Evolutionary conservation across 2,113 vertebrate species (phyloP).

Genomic region (Cebidichthys violaceus): DNA sequence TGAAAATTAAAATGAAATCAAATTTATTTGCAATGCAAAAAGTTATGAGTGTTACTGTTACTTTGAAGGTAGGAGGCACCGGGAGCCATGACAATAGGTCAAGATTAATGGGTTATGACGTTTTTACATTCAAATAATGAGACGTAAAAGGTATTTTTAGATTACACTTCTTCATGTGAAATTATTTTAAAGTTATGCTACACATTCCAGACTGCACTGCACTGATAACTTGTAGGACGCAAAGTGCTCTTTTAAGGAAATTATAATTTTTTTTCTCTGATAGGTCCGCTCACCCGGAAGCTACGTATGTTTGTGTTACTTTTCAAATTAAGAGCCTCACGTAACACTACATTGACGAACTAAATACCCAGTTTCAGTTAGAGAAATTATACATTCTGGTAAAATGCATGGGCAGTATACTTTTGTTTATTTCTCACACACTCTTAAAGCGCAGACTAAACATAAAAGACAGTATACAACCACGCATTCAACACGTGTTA

Average conservation of each 20-base stretch:
- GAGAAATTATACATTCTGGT: neutral
- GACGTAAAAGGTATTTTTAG: neutral
- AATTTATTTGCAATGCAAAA: neutral
- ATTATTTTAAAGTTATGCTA: neutral
- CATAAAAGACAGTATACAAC: neutral
- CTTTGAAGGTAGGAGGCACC: neutral
- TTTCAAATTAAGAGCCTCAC: conserved; percentile 42
- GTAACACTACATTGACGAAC: too few relatives aligned
- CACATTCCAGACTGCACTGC: neutral
- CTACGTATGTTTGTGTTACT: neutral
- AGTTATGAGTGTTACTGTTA: too few relatives aligned
- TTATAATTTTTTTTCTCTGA: neutral
- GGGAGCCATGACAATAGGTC: neutral
- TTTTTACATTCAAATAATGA: neutral
- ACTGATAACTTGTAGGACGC: neutral
- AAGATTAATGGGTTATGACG: neutral
- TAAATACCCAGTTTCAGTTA: neutral
- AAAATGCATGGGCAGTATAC: neutral
- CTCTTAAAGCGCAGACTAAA: neutral
- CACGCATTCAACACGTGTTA: neutral
- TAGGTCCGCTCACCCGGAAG: conserved; percentile 33
- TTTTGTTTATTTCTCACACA: neutral
- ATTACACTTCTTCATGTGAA: too few relatives aligned
- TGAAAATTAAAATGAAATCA: neutral
- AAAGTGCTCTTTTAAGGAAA: neutral